A percentile compares a stretch with the other conserved stretches of the same genome.
Conservation (phyloP, 2,113 vertebrate species). For the Haliaeetus leucogaster region DNA sequence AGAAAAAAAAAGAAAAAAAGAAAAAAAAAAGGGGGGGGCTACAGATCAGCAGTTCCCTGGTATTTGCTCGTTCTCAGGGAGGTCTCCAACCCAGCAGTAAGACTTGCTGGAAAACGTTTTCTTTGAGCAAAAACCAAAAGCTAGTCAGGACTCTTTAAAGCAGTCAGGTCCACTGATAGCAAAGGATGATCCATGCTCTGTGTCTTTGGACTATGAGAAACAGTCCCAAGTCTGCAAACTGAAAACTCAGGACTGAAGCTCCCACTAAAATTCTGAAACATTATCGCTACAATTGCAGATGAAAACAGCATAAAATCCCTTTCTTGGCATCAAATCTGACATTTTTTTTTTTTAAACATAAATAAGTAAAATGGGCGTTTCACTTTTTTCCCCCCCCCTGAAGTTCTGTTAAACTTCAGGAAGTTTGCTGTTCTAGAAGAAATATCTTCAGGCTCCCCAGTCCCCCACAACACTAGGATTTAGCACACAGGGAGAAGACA, state of each 20-base stretch:
- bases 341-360: not conserved
- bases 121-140: not conserved
- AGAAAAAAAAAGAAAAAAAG: not conserved
- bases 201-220: not conserved
- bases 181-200: not conserved
- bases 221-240: not conserved
- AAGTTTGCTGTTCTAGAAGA: not conserved
- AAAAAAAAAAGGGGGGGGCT: not conserved
- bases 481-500: not conserved
- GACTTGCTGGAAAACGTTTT: not conserved
- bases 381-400: no score
- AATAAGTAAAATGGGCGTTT: not conserved
- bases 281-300: not conserved
- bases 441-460: not conserved
- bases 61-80: not conserved
- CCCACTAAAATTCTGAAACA: not conserved
- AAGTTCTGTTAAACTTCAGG: not conserved
- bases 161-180: no score
- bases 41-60: not conserved
- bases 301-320: not conserved
- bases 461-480: not conserved
- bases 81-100: not conserved
- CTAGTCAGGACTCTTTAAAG: not conserved
- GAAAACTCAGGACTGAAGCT: not conserved
- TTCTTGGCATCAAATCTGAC: not conserved